Evolutionary conservation across 2,113 vertebrate species (phyloP), one percentile per base, ranked within the genome.

Genomic region (rabbit (Oryctolagus cuniculus)): DNA sequence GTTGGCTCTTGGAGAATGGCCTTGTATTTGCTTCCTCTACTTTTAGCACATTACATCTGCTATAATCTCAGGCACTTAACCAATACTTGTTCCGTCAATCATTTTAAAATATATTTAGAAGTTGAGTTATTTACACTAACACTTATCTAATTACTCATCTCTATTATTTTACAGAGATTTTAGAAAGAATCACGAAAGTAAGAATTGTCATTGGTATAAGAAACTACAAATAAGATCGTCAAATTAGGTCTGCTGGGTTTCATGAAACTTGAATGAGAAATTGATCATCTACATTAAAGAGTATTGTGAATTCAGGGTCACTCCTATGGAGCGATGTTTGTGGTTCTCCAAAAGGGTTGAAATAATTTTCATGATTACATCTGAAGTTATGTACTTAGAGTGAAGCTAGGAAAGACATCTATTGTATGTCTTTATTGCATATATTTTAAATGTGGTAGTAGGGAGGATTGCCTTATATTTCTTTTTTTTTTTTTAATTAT

Each of bases 281-380:
- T 6, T 2, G 29, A 64, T 79, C 44, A 49, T 49, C 55, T 89
- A 25, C 24, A 27, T 63, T 83, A 94, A 87, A 17, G 15, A 38
- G 80, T 87, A 66, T 11, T n/a, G 38, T 93, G 58, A 88, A 69
- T 67, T 91, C 31, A 64, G 2, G 10, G 38, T 61, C 49, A 36
- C 7, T 91, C 17, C 15, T 34, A 44, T 38, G 36, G 36, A 89
- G 29, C 38, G 9, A 58, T 93, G 67, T 29, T 67, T 31, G 15
- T 80, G n/a, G 31, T 74, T 86, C 72, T 88, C 36, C 21, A 90
- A 82, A 89, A 74, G 3, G 17, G 6, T 72, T 72, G 51, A 90
- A 88, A 64, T 74, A 93, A 69, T 93, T 94, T 89, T 96, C 55
- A 86, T 10, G 17, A 19, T 72, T 51, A 63, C 31, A 67, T 94